phyloP scores from a whole-genome alignment of 2,888 invertebrate genomes.

The Diaperis boleti region DNA sequence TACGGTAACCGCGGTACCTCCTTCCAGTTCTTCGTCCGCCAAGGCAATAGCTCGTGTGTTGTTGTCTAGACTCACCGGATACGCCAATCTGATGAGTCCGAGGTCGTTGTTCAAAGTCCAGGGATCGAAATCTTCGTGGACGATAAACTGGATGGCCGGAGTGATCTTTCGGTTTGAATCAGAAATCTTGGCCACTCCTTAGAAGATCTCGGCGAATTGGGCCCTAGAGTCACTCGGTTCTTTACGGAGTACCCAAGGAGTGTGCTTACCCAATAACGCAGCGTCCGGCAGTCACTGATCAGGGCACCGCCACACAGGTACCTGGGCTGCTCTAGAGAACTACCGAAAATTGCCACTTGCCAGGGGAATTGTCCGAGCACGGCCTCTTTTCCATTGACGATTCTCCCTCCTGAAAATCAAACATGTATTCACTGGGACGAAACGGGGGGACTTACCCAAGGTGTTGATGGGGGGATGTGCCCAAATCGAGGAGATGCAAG shows the following conservation, averaged over 20 bases:
- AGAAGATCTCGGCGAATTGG: conserved; percentile 7
- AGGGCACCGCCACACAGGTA: conserved; percentile 3
- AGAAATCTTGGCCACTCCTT: not conserved
- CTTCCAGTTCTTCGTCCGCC: no score
- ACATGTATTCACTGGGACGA: no score
- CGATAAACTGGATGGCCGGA: conserved; percentile 9
- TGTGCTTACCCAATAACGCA: conserved; percentile 9
- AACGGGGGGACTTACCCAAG: no score
- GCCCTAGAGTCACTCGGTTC: not conserved
- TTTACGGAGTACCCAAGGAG: not conserved
- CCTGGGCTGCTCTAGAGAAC: no score
- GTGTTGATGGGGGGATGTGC: no score
- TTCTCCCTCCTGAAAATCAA: not conserved
- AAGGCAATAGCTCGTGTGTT: no score
- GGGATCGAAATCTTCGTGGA: conserved; percentile 12
- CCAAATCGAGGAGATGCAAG: no score
- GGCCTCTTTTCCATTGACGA: not conserved
- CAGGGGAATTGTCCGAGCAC: not conserved
- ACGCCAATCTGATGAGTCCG: conserved; percentile 8
- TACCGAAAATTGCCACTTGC: conserved; percentile 10
- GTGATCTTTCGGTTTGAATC: not conserved
- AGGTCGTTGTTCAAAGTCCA: conserved; percentile 14
- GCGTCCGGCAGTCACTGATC: not conserved
- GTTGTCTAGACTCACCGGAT: no score
- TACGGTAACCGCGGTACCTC: no score